Evolutionary conservation across 2,888 invertebrate species (phyloP).

Genomic region (Erynnis tages): DNA sequence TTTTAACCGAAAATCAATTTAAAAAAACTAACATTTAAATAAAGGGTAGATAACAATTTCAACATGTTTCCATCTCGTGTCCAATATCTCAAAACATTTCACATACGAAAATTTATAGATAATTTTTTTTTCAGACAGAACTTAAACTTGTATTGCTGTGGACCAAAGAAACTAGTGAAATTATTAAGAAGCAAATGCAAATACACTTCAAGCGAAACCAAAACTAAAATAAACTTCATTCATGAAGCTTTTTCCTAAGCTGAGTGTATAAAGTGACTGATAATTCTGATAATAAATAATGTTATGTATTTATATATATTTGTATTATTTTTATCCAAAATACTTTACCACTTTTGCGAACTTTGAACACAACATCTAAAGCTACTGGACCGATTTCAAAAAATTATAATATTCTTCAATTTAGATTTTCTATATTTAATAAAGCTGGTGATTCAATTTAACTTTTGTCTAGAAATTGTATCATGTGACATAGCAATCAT

Average conservation of each 20-base stretch:
- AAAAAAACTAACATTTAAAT: no score
- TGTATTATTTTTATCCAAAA: constrained; percentile 2
- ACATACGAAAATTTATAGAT: no score
- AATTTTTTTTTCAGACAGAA: constrained; percentile 48
- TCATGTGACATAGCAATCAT: background rate
- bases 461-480: no score
- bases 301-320: constrained; percentile 1
- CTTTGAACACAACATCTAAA: no score
- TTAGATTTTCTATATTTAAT: no score
- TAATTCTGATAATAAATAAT: constrained; percentile 34
- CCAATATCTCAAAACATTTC: no score
- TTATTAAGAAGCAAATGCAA: constrained; percentile 61
- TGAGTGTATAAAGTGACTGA: constrained; percentile 33
- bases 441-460: no score
- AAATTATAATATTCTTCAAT: no score
- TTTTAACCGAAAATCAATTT: no score
- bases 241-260: constrained; percentile 70
- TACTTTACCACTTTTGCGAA: background rate
- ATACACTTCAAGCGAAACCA: constrained; percentile 51
- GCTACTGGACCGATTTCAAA: no score
- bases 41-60: no score
- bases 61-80: no score
- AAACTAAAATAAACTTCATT: constrained; percentile 67
- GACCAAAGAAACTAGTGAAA: constrained; percentile 76
- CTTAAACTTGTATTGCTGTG: constrained; percentile 70